phyloP scores from a whole-genome alignment of 2,888 invertebrate species.

The Germaria angustata region DNA sequence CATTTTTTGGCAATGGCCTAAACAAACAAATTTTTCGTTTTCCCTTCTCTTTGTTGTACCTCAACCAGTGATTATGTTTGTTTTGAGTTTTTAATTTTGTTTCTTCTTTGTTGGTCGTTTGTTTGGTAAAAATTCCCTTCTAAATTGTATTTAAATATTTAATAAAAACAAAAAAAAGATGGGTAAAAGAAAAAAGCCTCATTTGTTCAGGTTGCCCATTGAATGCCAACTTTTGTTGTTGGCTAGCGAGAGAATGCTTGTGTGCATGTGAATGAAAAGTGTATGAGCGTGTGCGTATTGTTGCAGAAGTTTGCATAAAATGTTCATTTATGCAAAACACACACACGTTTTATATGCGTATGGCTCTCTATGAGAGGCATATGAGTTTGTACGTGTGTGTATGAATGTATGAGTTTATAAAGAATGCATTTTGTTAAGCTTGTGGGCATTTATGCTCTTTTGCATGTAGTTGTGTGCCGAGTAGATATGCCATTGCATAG shows the following conservation, averaged over 20 bases:
- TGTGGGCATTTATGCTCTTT: slow-evolving; percentile 41
- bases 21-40: neutral
- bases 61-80: slow-evolving; percentile 21
- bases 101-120: slow-evolving; percentile 37
- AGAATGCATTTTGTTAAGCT: slow-evolving; percentile 27
- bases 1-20: slow-evolving; percentile 52
- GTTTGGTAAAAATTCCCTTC: slow-evolving; percentile 47
- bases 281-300: slow-evolving; percentile 1
- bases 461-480: neutral
- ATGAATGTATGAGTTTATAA: neutral
- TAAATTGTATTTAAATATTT: slow-evolving; percentile 60
- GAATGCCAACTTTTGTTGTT: slow-evolving; percentile 50
- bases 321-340: slow-evolving; percentile 25
- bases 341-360: slow-evolving; percentile 5
- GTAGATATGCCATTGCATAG: neutral
- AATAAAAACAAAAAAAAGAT: slow-evolving; percentile 25
- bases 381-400: neutral
- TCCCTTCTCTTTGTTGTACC: neutral
- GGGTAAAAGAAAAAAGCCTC: too few species aligned
- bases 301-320: slow-evolving; percentile 47
- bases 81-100: neutral
- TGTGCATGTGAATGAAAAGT: slow-evolving; percentile 11
- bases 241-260: neutral
- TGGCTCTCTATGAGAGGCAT: neutral
- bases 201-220: slow-evolving; percentile 31